phyloP scores from a whole-genome alignment of 1,140 invertebrate species.

The Antheraea pernyi region DNA sequence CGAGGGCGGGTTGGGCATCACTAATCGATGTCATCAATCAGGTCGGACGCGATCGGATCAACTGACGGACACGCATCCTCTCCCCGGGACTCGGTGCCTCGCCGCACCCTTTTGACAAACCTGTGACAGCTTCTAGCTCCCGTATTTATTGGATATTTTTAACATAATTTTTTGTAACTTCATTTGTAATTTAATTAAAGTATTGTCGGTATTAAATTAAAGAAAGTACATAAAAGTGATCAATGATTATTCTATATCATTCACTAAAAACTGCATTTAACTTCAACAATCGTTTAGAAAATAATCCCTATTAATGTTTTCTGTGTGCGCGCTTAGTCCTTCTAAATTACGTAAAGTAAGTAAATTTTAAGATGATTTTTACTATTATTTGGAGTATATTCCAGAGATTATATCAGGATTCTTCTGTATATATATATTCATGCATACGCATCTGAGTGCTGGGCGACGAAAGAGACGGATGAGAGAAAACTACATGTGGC shows the following conservation, averaged over 20 bases:
- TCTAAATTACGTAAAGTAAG: too few species aligned
- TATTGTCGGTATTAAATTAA: too few species aligned
- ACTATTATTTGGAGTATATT: not conserved
- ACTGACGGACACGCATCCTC: constrained; percentile 53
- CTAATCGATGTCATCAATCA: constrained; percentile 77
- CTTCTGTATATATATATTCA: too few species aligned
- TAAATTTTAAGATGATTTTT: not conserved
- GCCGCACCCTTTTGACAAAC: constrained; percentile 19
- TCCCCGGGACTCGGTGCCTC: constrained; percentile 17
- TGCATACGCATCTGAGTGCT: too few species aligned
- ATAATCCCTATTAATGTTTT: not conserved
- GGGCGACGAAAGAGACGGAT: too few species aligned
- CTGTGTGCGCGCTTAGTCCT: too few species aligned
- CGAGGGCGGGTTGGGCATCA: constrained; percentile 63
- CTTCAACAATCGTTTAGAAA: not conserved
- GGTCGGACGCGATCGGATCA: constrained; percentile 65
- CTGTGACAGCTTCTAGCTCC: constrained; percentile 6
- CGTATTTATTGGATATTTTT: not conserved
- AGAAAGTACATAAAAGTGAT: too few species aligned
- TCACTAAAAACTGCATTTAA: too few species aligned
- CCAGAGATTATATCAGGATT: too few species aligned
- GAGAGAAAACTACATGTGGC: too few species aligned
- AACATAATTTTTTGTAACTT: not conserved
- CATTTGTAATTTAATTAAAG: too few species aligned
- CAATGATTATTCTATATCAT: too few species aligned